These are phyloP conservation scores for Hermodice carunculata DNA, from an alignment of 2,888 invertebrate genomes.

Conservation along the genomic window DNA sequence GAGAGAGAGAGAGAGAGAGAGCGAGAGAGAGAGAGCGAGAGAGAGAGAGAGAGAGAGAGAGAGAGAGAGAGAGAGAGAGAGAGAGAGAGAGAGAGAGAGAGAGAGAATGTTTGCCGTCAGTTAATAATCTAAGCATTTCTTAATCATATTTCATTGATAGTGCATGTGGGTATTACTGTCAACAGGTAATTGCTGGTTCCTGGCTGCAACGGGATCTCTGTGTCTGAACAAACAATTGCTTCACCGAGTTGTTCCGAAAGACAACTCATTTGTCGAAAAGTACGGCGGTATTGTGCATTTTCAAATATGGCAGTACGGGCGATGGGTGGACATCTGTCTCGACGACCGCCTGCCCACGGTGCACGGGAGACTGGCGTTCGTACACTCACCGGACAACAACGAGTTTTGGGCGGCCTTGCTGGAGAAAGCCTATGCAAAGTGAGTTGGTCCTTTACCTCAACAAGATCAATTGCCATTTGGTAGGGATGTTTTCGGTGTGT, in stretches of 20 bases:
- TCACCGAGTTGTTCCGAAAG: slow-evolving; percentile 93
- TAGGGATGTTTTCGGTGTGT: too few relatives aligned
- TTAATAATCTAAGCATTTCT: too few relatives aligned
- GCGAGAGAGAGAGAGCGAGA: too few relatives aligned
- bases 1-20: too few relatives aligned
- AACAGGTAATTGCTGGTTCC: slow-evolving; percentile 89
- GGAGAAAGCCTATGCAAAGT: slow-evolving; percentile 79
- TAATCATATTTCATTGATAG: too few relatives aligned
- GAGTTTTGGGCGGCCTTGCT: slow-evolving; percentile 77
- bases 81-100: too few relatives aligned
- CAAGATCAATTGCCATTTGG: too few relatives aligned
- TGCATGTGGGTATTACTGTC: too few relatives aligned
- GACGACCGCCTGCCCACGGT: slow-evolving; percentile 72
- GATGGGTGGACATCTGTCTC: slow-evolving; percentile 34
- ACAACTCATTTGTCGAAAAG: slow-evolving; percentile 66
- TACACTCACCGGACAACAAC: slow-evolving; percentile 72
- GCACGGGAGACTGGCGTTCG: slow-evolving; percentile 73
- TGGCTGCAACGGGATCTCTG: slow-evolving; percentile 87
- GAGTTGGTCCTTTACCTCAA: too few relatives aligned
- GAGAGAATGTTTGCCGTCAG: too few relatives aligned
- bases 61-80: too few relatives aligned
- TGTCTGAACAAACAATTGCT: slow-evolving; percentile 86
- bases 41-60: too few relatives aligned
- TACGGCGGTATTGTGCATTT: slow-evolving; percentile 39
- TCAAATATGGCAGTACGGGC: slow-evolving; percentile 19